Conservation (phyloP, 1,140 invertebrate species). For the Drosophila elegans region DNA sequence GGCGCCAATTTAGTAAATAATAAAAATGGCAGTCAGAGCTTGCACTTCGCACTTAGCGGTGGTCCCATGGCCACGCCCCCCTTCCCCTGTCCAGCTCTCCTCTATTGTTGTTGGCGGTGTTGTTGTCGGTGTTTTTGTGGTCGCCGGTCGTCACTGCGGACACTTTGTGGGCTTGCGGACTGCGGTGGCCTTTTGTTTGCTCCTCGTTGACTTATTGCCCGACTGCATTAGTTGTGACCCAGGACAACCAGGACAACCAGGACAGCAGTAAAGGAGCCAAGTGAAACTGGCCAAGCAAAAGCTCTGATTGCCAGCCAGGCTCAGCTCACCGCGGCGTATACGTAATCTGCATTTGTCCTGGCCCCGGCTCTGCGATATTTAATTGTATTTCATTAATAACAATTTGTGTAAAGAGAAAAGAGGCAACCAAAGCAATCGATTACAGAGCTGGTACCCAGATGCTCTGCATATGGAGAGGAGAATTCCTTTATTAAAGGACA, state of each 20-base stretch:
- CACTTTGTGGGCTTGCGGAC: constrained; percentile 67
- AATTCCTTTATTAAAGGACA: not conserved
- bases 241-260: constrained; percentile 20
- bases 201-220: constrained; percentile 72
- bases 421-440: constrained; percentile 24
- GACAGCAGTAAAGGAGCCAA: not conserved
- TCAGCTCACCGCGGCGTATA: constrained; percentile 61
- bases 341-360: constrained; percentile 70
- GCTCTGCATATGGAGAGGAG: constrained; percentile 5
- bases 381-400: constrained; percentile 84
- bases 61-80: constrained; percentile 21
- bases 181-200: constrained; percentile 72
- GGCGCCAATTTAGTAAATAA: constrained; percentile 81
- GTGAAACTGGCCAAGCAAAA: not conserved
- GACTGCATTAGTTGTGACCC: constrained; percentile 69
- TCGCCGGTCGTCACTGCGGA: constrained; percentile 58
- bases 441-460: constrained; percentile 7
- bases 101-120: constrained; percentile 17
- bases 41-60: constrained; percentile 72
- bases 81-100: not conserved
- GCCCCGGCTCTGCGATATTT: constrained; percentile 51
- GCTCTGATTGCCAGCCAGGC: constrained; percentile 55
- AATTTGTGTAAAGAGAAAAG: constrained; percentile 61
- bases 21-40: constrained; percentile 74
- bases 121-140: constrained; percentile 53